Percentiles rank a stretch among this genome's conserved stretches.
phyloP scores from a whole-genome alignment of 2,113 vertebrate species.

The Oncorhynchus gorbuscha region DNA sequence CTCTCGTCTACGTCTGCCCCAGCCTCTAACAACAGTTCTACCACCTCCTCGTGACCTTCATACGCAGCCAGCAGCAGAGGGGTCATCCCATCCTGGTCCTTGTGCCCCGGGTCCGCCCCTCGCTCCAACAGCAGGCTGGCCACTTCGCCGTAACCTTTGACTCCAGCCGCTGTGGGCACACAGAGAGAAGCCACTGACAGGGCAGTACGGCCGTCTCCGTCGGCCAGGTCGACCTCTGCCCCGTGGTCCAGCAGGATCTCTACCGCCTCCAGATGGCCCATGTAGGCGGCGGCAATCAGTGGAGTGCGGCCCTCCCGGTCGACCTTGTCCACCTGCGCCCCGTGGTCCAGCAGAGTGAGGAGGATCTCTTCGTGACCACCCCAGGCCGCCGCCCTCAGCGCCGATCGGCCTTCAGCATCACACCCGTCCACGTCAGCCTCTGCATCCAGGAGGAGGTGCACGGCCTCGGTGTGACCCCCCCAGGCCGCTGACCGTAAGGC shows the following conservation, averaged over 20 bases:
- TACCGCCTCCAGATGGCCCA: slow-evolving; percentile 76
- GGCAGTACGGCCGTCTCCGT: slow-evolving; percentile 76
- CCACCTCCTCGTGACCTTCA: slow-evolving; percentile 75
- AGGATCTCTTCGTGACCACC: slow-evolving; percentile 77
- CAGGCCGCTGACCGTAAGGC: slow-evolving; percentile 78
- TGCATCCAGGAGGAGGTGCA: slow-evolving; percentile 67
- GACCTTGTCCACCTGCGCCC: slow-evolving; percentile 67
- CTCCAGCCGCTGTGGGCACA: slow-evolving; percentile 67
- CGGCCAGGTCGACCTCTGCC: slow-evolving; percentile 66
- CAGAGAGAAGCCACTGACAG: slow-evolving; percentile 78
- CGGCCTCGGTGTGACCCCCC: slow-evolving; percentile 74
- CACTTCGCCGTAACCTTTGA: slow-evolving; percentile 67
- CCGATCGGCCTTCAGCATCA: slow-evolving; percentile 75
- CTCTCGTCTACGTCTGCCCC: slow-evolving; percentile 77
- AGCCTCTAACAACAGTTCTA: slow-evolving; percentile 78
- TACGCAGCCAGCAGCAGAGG: slow-evolving; percentile 78
- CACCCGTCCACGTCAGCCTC: slow-evolving; percentile 75
- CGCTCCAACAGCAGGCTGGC: slow-evolving; percentile 73
- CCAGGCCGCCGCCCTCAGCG: slow-evolving; percentile 79
- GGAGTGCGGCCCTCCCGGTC: slow-evolving; percentile 76
- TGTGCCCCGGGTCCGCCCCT: slow-evolving; percentile 71
- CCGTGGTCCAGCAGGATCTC: slow-evolving; percentile 70
- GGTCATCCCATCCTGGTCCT: slow-evolving; percentile 77
- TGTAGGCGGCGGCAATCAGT: slow-evolving; percentile 78
- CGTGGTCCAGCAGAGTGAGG: slow-evolving; percentile 64